Conservation (phyloP, 2,113 vertebrate genomes). For the Prochilodus magdalenae region DNA sequence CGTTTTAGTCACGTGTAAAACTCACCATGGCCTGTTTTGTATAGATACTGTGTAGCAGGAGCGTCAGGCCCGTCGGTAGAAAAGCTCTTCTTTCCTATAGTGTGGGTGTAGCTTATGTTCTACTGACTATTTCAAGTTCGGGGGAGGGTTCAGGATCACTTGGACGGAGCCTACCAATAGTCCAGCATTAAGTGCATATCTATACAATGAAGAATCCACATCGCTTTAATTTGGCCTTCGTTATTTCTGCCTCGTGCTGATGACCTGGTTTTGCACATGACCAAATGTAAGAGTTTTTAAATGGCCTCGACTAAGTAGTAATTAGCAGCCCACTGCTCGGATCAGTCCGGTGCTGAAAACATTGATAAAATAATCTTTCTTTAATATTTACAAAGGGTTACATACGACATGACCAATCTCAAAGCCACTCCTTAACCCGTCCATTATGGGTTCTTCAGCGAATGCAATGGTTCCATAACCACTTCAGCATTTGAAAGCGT, state of each 20-base stretch:
- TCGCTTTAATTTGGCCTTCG: no score
- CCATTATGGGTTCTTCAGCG: no score
- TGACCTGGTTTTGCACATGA: no score
- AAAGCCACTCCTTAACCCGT: no score
- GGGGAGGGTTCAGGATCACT: conserved; percentile 31
- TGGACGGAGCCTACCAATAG: conserved; percentile 2
- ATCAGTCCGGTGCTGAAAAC: no score
- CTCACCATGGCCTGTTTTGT: background rate
- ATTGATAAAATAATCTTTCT: background rate
- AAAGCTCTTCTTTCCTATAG: background rate
- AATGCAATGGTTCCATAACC: no score
- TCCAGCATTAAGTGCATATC: conserved; percentile 30
- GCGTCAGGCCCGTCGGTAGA: background rate
- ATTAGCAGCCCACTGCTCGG: no score
- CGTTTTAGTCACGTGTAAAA: no score
- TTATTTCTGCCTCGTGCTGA: no score
- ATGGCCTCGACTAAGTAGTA: no score
- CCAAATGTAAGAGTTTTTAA: conserved; percentile 20
- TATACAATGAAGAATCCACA: background rate
- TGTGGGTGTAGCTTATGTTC: conserved; percentile 2
- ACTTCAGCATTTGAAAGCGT: no score
- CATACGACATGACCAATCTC: no score
- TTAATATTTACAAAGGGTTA: background rate
- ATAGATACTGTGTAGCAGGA: background rate
- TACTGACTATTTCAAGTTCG: conserved; percentile 50